These are phyloP conservation scores for Grammomys dolichurus DNA, from an alignment of 2,113 vertebrate genomes.

Conservation along the genomic window DNA sequence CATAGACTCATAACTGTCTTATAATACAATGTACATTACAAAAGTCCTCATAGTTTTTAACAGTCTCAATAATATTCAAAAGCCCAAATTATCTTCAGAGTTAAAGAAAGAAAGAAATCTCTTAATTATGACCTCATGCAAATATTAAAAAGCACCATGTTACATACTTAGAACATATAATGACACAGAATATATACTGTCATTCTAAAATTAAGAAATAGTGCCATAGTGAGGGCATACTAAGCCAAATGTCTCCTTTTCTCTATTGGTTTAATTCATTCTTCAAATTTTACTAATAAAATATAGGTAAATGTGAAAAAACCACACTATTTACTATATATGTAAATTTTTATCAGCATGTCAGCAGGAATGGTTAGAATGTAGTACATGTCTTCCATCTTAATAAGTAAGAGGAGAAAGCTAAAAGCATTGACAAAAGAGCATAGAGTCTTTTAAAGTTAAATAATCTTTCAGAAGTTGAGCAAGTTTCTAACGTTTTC, in stretches of 20 bases:
- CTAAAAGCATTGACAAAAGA: background rate
- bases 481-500: background rate
- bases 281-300: background rate
- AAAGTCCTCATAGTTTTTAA: background rate
- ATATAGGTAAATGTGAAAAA: background rate
- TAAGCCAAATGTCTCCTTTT: background rate
- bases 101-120: background rate
- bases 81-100: background rate
- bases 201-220: background rate
- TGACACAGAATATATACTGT: background rate
- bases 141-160: background rate
- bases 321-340: too few relatives aligned
- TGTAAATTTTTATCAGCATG: background rate
- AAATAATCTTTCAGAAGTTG: background rate
- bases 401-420: background rate
- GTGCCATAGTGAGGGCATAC: background rate
- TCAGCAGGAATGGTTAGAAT: background rate
- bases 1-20: background rate
- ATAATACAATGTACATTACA: background rate
- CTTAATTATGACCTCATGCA: background rate
- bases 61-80: background rate
- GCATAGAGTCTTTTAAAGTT: background rate
- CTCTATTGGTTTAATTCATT: background rate
- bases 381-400: too few relatives aligned
- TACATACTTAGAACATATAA: background rate